phyloP scores from a whole-genome alignment of 1,140 invertebrate species.

The Vanessa atalanta region DNA sequence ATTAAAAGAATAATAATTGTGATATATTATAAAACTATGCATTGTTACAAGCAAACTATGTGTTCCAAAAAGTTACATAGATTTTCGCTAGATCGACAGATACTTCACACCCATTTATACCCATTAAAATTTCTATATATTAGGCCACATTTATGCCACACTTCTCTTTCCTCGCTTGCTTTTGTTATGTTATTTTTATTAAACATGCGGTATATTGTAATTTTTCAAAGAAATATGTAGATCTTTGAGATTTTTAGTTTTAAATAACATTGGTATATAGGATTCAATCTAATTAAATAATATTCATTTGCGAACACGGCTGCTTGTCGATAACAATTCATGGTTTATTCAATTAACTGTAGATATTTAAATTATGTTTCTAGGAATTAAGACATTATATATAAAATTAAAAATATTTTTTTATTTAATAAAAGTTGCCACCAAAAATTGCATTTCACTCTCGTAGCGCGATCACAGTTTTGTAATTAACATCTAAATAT shows the following conservation, averaged over 20 bases:
- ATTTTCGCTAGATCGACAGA: too few relatives aligned
- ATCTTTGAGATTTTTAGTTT: background rate
- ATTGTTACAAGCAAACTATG: too few relatives aligned
- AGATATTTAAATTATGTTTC: slow-evolving; percentile 21
- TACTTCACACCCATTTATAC: too few relatives aligned
- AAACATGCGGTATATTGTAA: too few relatives aligned
- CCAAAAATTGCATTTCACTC: slow-evolving; percentile 11
- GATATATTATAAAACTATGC: too few relatives aligned
- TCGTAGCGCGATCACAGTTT: slow-evolving; percentile 11
- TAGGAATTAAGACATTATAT: slow-evolving; percentile 21
- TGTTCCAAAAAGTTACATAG: too few relatives aligned
- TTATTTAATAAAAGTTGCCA: slow-evolving; percentile 29
- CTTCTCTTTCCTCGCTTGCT: too few relatives aligned
- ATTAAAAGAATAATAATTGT: too few relatives aligned
- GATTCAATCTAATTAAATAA: slow-evolving; percentile 20
- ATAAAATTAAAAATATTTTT: slow-evolving; percentile 30
- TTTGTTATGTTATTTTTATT: too few relatives aligned
- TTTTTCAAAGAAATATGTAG: too few relatives aligned
- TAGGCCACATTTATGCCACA: too few relatives aligned
- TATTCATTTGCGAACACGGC: slow-evolving; percentile 7
- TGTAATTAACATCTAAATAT: background rate
- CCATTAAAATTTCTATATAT: too few relatives aligned
- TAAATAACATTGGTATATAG: background rate
- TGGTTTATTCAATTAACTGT: slow-evolving; percentile 26
- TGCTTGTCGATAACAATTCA: slow-evolving; percentile 15